These are phyloP conservation scores for Amblyjoppa proteus DNA, from an alignment of 2,888 invertebrate species.

Conservation along the genomic window DNA sequence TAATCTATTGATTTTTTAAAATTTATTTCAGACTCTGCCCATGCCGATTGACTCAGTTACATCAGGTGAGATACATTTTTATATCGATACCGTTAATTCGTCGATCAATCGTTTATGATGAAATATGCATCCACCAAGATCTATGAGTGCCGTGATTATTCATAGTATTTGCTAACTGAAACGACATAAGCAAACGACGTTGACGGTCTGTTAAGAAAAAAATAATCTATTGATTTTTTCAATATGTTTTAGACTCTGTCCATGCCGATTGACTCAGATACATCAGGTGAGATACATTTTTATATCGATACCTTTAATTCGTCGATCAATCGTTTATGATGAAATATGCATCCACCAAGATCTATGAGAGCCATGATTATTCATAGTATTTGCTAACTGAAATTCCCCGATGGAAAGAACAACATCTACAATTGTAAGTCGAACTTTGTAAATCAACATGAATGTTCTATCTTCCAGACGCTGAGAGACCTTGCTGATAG, in stretches of 20 bases:
- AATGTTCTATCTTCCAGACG: neutral
- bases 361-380: constrained; percentile 75
- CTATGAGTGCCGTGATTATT: constrained; percentile 74
- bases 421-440: neutral
- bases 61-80: constrained; percentile 17
- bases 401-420: neutral
- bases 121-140: constrained; percentile 71
- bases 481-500: neutral
- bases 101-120: constrained; percentile 64
- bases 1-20: neutral
- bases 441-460: neutral
- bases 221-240: neutral
- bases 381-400: constrained; percentile 76
- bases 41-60: neutral
- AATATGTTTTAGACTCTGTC: neutral
- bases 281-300: constrained; percentile 34
- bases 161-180: constrained; percentile 73
- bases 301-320: constrained; percentile 64
- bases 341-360: constrained; percentile 74
- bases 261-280: neutral
- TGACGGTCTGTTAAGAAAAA: neutral
- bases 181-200: neutral
- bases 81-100: constrained; percentile 64
- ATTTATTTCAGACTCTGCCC: constrained; percentile 23
- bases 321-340: constrained; percentile 59